These are phyloP conservation scores for Drosophila prostipennis DNA, from an alignment of 2,888 invertebrate genomes.

Conservation along the genomic window DNA sequence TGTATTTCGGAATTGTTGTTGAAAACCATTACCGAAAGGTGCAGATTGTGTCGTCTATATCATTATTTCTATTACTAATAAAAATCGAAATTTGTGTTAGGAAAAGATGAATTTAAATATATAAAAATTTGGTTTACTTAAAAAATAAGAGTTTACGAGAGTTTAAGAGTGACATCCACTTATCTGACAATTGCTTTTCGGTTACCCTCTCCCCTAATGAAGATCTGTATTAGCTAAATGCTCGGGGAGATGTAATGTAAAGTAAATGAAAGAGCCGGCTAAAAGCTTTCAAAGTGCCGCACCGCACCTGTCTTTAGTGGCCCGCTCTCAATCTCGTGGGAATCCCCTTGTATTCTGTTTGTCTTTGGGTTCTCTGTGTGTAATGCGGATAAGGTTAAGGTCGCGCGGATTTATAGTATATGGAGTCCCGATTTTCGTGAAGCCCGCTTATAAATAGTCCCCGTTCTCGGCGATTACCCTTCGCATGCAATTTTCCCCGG, in stretches of 20 bases:
- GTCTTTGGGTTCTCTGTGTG: constrained; percentile 2
- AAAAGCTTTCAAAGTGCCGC: constrained; percentile 23
- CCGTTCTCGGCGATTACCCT: constrained; percentile 36
- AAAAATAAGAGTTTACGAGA: too few relatives aligned
- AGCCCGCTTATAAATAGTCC: constrained; percentile 40
- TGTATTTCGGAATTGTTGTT: background rate
- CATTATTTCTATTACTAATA: too few relatives aligned
- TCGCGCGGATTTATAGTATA: constrained; percentile 33
- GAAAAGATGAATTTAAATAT: too few relatives aligned
- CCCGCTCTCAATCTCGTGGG: constrained; percentile 29
- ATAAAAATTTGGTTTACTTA: too few relatives aligned
- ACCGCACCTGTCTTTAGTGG: constrained; percentile 9
- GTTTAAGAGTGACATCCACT: constrained; percentile 6
- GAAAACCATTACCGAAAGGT: too few relatives aligned
- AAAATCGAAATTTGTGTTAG: too few relatives aligned
- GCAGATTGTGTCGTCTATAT: too few relatives aligned
- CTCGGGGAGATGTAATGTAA: constrained; percentile 9
- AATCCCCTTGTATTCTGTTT: constrained; percentile 10
- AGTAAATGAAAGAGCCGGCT: constrained; percentile 24
- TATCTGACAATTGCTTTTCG: constrained; percentile 7
- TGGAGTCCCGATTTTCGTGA: constrained; percentile 26
- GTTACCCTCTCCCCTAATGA: constrained; percentile 10
- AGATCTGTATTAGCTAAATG: constrained; percentile 37
- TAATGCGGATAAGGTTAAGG: constrained; percentile 35
- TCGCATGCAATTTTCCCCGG: constrained; percentile 36